Percentiles rank a stretch among this genome's conserved stretches.
Evolutionary conservation across 2,113 vertebrate species (phyloP).

Genomic region (Microtus pennsylvanicus): DNA sequence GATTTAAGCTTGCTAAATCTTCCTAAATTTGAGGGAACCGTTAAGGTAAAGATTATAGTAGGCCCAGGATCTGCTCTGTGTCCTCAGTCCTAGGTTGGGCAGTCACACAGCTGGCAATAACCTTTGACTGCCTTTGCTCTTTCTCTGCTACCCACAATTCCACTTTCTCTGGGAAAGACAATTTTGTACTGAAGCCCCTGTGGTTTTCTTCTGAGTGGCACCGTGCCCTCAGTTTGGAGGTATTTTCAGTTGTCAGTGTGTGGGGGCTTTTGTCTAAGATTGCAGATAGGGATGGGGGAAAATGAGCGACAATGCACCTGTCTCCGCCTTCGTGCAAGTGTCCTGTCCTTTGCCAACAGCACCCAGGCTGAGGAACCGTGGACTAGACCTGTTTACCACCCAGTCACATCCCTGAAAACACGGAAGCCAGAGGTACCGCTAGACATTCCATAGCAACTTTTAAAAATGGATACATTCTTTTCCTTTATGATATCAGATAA

Average conservation of each 20-base stretch:
- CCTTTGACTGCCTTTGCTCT: background rate
- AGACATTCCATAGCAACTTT: background rate
- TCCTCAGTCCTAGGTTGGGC: too few relatives aligned
- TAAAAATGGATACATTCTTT: background rate
- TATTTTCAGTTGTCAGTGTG: background rate
- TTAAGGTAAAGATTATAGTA: background rate
- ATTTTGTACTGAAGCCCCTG: background rate
- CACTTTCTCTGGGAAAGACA: background rate
- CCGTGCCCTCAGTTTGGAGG: background rate
- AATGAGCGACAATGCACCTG: background rate
- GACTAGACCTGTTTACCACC: too few relatives aligned
- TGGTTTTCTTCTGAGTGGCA: background rate
- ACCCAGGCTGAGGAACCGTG: background rate
- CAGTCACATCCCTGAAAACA: background rate
- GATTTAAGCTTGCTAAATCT: background rate
- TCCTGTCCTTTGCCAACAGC: too few relatives aligned
- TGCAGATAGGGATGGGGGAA: background rate
- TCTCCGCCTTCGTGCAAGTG: background rate
- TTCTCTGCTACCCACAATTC: background rate
- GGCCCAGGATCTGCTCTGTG: background rate
- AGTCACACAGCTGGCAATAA: background rate
- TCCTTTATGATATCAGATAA: background rate
- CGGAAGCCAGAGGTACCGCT: background rate
- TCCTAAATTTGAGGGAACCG: background rate
- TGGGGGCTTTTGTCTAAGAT: background rate